Evolutionary conservation across 2,113 vertebrate species (phyloP).

Genomic region (Trematomus loennbergii): DNA sequence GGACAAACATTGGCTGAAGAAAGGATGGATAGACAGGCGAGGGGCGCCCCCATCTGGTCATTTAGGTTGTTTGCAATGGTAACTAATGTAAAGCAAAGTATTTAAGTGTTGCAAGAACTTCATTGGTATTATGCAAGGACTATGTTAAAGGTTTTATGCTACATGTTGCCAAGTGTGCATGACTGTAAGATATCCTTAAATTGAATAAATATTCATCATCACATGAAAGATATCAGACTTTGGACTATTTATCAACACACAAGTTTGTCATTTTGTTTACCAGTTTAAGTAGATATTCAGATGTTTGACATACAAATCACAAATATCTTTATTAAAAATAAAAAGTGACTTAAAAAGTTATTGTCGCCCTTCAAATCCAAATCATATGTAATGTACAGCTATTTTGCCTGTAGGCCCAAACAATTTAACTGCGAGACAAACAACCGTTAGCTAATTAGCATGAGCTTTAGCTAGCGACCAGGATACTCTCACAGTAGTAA

Average conservation of each 20-base stretch:
- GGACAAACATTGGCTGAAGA: neutral
- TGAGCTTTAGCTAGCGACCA: neutral
- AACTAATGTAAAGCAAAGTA: neutral
- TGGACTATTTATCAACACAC: neutral
- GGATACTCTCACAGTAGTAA: neutral
- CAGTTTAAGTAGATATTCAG: neutral
- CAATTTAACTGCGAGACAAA: neutral
- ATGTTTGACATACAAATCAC: neutral
- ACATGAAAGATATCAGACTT: neutral
- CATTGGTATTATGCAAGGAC: neutral
- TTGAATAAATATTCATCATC: neutral
- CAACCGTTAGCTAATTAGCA: neutral
- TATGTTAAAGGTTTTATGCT: neutral
- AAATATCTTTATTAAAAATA: too few species aligned
- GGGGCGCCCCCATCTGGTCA: conserved; percentile 54
- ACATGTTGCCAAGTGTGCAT: neutral
- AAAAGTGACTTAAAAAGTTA: too few species aligned
- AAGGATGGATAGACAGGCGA: neutral
- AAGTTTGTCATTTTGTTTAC: neutral
- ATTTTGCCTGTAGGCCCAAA: too few species aligned
- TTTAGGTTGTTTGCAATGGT: conserved; percentile 12
- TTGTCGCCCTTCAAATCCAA: too few species aligned
- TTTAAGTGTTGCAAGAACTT: neutral
- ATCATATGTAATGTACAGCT: too few species aligned
- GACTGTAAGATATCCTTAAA: neutral